Evolutionary conservation across 2,888 invertebrate species (phyloP), one percentile per base, ranked within the genome.

Genomic region (Liopterus haemorrhoidalis): DNA sequence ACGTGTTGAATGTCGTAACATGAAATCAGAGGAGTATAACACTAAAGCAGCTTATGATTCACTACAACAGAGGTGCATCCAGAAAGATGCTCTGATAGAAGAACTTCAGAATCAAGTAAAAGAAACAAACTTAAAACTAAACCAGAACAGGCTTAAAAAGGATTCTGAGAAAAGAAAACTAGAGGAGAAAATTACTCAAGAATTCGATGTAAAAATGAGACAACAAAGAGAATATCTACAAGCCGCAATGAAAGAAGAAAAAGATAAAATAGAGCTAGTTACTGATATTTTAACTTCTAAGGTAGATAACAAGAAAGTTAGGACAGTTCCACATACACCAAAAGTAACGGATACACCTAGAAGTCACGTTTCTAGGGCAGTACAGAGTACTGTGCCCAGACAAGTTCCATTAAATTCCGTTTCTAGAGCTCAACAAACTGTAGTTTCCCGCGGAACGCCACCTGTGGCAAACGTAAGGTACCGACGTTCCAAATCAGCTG

Each of bases 401-500:
- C n/a, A n/a, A n/a, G n/a, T n/a, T n/a, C n/a, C n/a, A n/a, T n/a
- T n/a, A n/a, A n/a, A n/a, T n/a, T n/a, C n/a, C n/a, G n/a, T n/a
- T n/a, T n/a, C n/a, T n/a, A n/a, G n/a, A n/a, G n/a, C n/a, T n/a
- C n/a, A n/a, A n/a, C n/a, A n/a, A n/a, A n/a, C n/a, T n/a, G n/a
- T n/a, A n/a, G n/a, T n/a, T n/a, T n/a, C n/a, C n/a, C n/a, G n/a
- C n/a, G n/a, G n/a, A n/a, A n/a, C n/a, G n/a, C n/a, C 53, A 8
- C 50, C 57, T 0, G 75, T 84, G 1, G 74, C 81, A 0, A 86
- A 86, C 62, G 76, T 78, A 1, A 74, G 86, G 2, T 82, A 88
- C 60, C 73, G 89, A 11, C 73, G 93, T 16, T 92, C 93, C 0
- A 76, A 85, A 37, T 93, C 93, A 0, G 83, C 82, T 0, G 85